Base-by-base conservation (phyloP, 2,888 invertebrate species). In the Steinernema hermaphroditum region DNA sequence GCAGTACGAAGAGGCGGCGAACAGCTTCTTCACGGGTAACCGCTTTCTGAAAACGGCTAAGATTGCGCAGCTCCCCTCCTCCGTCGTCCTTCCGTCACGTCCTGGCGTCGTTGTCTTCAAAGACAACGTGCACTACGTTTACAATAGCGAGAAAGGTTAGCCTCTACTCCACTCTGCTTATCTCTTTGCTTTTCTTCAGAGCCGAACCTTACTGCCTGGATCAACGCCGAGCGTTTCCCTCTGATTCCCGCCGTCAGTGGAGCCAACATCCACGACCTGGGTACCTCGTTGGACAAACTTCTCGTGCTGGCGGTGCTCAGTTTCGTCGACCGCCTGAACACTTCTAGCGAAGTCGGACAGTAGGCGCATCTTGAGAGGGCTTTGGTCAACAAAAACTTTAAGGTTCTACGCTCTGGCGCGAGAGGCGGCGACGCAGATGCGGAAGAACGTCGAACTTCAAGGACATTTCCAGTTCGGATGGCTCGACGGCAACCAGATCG, bases 401-500 rank as follows among this genome's bases (percentile, higher is more conserved):
- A 82, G 82, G 22, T 83, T 84, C 73, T 81, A 77, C 71, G 70
- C 76, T 29, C 68, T 75, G 32, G 79, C 78, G 1, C 71, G 73
- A 24, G 75, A 77, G 22, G 79, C 84, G 1, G 79, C 82, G 8
- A 68, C 69, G 12, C 75, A 77, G 29, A 29, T 78, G 34, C 68
- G 77, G 43, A 74, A 78, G 34, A 74, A 79, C 22, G 69, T 41
- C 6, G 71, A 75, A 12, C 70, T 82, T 12, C 62, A 54, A 12
- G 24, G 19, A 6, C 75, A 77, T 14, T 83, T 82, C 72, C 96
- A 96, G 88, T 97, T 97, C 89, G 94, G 95, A 46, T 97, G 96
- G 96, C 91, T 94, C 87, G 94, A 93, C 0, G 92, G 91, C 78
- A 92, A 93, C 1, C 93, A 94, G 72, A 89, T 96, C 77, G 94